These are phyloP conservation scores for Trichonephila clavipes DNA, from an alignment of 1,140 invertebrate genomes.

Conservation along the genomic window DNA sequence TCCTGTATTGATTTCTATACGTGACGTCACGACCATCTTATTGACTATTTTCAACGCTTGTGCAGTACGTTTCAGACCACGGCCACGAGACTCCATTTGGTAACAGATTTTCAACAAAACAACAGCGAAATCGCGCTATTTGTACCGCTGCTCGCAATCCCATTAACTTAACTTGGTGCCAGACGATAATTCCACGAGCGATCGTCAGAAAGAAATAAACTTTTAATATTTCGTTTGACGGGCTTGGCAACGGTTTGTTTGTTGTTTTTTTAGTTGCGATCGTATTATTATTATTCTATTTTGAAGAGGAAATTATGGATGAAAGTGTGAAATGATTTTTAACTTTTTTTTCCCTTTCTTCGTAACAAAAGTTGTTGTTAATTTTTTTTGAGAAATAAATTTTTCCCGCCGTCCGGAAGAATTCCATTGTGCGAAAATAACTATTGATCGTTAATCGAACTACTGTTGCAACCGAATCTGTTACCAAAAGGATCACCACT, in stretches of 20 bases:
- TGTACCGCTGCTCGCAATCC: not conserved
- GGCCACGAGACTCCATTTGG: conserved; percentile 41
- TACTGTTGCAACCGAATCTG: conserved; percentile 43
- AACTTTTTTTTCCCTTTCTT: not conserved
- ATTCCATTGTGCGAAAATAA: conserved; percentile 16
- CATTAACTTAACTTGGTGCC: conserved; percentile 41
- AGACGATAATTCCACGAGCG: conserved; percentile 32
- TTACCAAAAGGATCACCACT: not conserved
- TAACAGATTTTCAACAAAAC: not conserved
- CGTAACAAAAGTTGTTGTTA: not conserved
- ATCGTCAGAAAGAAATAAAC: not conserved
- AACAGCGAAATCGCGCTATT: not conserved
- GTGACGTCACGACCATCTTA: conserved; percentile 61
- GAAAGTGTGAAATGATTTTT: not conserved
- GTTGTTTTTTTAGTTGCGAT: not conserved
- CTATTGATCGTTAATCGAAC: conserved; percentile 47
- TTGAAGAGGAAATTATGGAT: not conserved
- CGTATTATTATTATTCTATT: not conserved
- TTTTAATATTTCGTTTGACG: not conserved
- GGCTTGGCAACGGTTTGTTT: not conserved
- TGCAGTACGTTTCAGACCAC: conserved; percentile 36
- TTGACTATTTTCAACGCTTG: conserved; percentile 66
- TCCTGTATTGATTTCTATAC: conserved; percentile 47
- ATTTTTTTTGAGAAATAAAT: not conserved
- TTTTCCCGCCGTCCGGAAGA: not conserved